phyloP scores from a whole-genome alignment of 2,888 invertebrate species.

The Hirtodrosophila alboralis region DNA sequence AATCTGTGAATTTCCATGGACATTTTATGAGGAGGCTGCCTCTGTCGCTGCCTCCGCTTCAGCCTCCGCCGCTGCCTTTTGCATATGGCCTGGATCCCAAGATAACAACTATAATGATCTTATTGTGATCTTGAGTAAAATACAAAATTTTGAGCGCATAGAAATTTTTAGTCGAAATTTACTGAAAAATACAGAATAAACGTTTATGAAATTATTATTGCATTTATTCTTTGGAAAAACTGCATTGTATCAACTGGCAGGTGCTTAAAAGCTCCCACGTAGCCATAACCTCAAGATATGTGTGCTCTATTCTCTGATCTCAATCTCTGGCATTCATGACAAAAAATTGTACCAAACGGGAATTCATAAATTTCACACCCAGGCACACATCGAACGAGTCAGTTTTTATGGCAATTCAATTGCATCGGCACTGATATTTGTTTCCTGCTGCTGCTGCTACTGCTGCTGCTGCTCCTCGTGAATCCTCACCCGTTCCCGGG shows the following conservation, averaged over 20 bases:
- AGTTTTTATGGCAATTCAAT: conserved; percentile 74
- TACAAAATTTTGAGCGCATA: conserved; percentile 2
- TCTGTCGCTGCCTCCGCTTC: not conserved
- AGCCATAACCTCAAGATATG: conserved; percentile 8
- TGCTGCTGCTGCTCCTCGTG: too few relatives aligned
- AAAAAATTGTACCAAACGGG: conserved; percentile 27
- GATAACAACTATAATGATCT: not conserved
- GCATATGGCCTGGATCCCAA: conserved; percentile 1
- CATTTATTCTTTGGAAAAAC: conserved; percentile 45
- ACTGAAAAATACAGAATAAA: conserved; percentile 4
- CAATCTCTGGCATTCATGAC: conserved; percentile 40
- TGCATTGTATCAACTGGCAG: conserved; percentile 58
- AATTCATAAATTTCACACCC: conserved; percentile 62
- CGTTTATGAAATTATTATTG: conserved; percentile 20
- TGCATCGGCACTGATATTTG: conserved; percentile 66
- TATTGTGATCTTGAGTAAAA: not conserved
- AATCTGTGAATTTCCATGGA: conserved; percentile 36
- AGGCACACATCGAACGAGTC: conserved; percentile 23
- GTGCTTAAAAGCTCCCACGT: conserved; percentile 60
- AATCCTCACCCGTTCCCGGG: conserved; percentile 34
- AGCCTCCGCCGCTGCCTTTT: conserved; percentile 1
- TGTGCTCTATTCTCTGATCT: conserved; percentile 19
- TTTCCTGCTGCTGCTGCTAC: conserved; percentile 57
- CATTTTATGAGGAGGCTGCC: conserved; percentile 44
- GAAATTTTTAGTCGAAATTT: conserved; percentile 21